Conservation (phyloP, 2,888 invertebrate genomes). For the Orthosia incerta region DNA sequence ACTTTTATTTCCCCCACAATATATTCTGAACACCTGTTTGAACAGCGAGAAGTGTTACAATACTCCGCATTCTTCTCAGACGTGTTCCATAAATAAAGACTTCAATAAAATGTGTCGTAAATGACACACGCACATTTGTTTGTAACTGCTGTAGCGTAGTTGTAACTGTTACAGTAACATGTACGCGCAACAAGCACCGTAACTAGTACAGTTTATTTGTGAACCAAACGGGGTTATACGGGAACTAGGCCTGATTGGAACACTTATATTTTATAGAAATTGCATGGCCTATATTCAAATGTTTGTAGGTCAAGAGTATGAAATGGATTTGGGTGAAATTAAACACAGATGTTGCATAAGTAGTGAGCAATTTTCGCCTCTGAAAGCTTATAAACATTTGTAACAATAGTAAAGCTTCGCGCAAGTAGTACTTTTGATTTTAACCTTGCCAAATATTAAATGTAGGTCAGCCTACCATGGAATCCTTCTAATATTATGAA, state of each 20-base stretch:
- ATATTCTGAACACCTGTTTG: conserved; percentile 1
- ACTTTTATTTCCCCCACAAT: background rate
- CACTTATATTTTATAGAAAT: background rate
- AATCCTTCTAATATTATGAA: too few species aligned
- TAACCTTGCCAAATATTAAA: too few species aligned
- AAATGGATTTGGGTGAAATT: background rate
- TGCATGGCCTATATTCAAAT: background rate
- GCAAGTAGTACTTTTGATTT: too few species aligned
- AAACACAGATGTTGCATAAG: background rate
- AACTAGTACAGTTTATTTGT: conserved; percentile 28
- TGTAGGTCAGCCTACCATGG: too few species aligned
- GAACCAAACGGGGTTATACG: background rate
- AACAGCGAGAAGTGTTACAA: background rate
- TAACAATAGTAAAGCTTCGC: too few species aligned
- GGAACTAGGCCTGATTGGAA: conserved; percentile 2
- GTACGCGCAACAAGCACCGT: conserved; percentile 13
- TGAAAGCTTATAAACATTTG: background rate
- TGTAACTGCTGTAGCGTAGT: background rate
- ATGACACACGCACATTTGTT: background rate
- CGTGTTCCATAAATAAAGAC: conserved; percentile 15
- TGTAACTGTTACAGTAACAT: background rate
- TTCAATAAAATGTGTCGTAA: conserved; percentile 17
- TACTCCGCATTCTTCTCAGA: background rate
- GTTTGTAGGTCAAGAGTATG: background rate
- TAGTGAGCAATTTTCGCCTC: background rate